phyloP scores from a whole-genome alignment of 1,140 invertebrate species.

The Rhynchophorus ferrugineus region DNA sequence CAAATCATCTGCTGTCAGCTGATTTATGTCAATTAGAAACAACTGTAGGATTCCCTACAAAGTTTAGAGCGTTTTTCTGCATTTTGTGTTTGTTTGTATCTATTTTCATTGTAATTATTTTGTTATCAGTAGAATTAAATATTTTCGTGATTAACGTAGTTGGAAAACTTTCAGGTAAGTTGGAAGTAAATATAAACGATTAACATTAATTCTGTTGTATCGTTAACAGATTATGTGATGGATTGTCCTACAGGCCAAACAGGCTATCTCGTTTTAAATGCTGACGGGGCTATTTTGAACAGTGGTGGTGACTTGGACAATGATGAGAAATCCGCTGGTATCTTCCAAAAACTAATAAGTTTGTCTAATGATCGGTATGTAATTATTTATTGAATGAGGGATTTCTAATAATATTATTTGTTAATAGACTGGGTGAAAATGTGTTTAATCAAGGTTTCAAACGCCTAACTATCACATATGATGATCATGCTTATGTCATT shows the following conservation, averaged over 20 bases:
- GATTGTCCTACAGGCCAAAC: constrained; percentile 15
- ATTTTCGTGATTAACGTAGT: no score
- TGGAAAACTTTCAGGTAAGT: no score
- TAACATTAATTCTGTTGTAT: no score
- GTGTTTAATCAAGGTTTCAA: constrained; percentile 14
- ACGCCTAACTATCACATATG: constrained; percentile 10
- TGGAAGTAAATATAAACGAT: no score
- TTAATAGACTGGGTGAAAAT: constrained; percentile 8
- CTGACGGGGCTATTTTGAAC: constrained; percentile 14
- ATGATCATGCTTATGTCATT: constrained; percentile 20
- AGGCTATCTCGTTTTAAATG: constrained; percentile 17
- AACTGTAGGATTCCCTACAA: no score
- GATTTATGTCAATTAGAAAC: no score
- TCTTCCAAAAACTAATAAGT: constrained; percentile 9
- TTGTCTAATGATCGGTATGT: constrained; percentile 12
- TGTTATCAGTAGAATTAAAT: no score
- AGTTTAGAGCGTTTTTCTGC: no score
- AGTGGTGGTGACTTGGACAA: constrained; percentile 21
- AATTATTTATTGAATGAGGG: background rate
- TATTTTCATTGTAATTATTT: no score
- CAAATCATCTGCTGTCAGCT: no score
- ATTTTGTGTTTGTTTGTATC: no score
- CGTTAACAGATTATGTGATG: constrained; percentile 15
- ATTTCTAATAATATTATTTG: background rate
- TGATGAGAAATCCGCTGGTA: constrained; percentile 15